Conservation (phyloP, 1,140 invertebrate species). For the Halotydeus destructor region DNA sequence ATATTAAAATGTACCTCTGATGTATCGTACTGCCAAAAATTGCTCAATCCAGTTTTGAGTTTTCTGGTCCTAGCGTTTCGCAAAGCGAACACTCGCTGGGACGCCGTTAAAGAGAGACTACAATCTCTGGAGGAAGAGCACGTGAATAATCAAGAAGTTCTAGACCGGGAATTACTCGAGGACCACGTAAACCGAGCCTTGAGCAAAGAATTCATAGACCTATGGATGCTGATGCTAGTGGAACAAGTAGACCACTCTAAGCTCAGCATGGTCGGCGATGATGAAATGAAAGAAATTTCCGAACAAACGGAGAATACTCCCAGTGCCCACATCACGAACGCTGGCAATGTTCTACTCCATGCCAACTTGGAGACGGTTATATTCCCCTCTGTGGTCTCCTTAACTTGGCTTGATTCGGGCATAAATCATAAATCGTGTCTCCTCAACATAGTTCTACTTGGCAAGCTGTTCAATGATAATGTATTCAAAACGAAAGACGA, state of each 20-base stretch:
- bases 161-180: conserved; percentile 1
- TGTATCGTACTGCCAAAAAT: not conserved
- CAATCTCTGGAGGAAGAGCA: not conserved
- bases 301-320: not conserved
- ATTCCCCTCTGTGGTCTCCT: not conserved
- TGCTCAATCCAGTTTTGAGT: not conserved
- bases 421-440: not conserved
- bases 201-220: conserved; percentile 2
- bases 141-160: not conserved
- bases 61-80: conserved; percentile 2
- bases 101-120: conserved; percentile 1
- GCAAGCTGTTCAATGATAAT: not conserved
- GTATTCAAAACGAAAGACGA: not conserved
- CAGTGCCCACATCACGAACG: not conserved
- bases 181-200: conserved; percentile 4
- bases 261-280: not conserved
- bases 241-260: not conserved
- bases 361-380: not conserved
- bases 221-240: not conserved
- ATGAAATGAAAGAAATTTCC: not conserved
- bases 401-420: conserved; percentile 6
- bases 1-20: not conserved
- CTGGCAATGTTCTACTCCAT: conserved; percentile 3
- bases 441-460: not conserved
- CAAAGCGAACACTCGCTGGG: not conserved